Percentiles rank a stretch among this genome's conserved stretches.
phyloP scores from a whole-genome alignment of 2,113 vertebrate species.

The Uria aalge region DNA sequence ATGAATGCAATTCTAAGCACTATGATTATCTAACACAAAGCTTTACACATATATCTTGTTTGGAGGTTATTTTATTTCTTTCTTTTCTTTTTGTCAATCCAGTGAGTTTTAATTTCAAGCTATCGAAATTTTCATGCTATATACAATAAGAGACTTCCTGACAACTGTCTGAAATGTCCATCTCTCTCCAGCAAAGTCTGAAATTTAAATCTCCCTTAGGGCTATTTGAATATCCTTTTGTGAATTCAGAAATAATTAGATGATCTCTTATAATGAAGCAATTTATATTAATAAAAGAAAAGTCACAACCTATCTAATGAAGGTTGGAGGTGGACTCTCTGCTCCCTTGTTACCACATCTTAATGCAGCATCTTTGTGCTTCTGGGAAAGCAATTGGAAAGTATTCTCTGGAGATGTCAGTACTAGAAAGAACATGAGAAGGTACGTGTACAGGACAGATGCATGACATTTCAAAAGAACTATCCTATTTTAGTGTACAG shows the following conservation, averaged over 20 bases:
- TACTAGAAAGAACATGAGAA: constrained; percentile 3
- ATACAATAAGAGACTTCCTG: neutral
- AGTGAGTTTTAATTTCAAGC: constrained; percentile 27
- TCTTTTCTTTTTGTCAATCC: neutral
- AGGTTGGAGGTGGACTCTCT: constrained; percentile 9
- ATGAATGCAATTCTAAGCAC: constrained; percentile 58
- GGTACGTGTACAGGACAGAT: neutral
- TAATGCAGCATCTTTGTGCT: constrained; percentile 44
- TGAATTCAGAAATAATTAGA: constrained; percentile 73
- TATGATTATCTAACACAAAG: constrained; percentile 45
- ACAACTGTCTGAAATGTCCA: constrained; percentile 15
- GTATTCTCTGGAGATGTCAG: constrained; percentile 31
- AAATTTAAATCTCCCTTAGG: constrained; percentile 40
- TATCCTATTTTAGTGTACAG: neutral
- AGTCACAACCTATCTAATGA: constrained; percentile 48
- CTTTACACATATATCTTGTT: constrained; percentile 25
- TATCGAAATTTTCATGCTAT: neutral
- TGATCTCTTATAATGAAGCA: constrained; percentile 66
- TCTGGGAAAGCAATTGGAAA: constrained; percentile 53
- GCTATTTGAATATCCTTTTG: constrained; percentile 56
- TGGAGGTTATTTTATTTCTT: neutral
- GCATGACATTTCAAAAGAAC: neutral
- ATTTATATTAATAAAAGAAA: constrained; percentile 67
- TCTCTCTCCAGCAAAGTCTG: neutral
- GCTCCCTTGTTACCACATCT: constrained; percentile 39